Evolutionary conservation across 2,888 invertebrate genomes (phyloP).

Genomic region (Hypena proboscidalis): DNA sequence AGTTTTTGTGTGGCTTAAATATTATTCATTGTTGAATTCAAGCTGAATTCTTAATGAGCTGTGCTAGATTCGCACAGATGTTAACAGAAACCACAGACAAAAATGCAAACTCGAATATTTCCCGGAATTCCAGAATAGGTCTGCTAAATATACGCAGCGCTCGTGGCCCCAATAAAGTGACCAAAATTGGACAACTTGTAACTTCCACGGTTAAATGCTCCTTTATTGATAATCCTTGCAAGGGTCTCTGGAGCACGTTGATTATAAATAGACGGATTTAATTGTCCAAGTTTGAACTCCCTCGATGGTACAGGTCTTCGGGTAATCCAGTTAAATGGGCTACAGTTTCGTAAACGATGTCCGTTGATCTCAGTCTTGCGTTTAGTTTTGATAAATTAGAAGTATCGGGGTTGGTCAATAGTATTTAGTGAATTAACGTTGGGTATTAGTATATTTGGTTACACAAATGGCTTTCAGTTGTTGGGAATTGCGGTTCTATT

Average conservation of each 20-base stretch:
- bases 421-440: no score
- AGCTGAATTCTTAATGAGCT: background rate
- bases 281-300: slow-evolving; percentile 45
- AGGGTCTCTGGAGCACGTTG: slow-evolving; percentile 35
- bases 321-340: slow-evolving; percentile 43
- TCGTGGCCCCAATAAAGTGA: slow-evolving; percentile 46
- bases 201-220: slow-evolving; percentile 43
- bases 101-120: background rate
- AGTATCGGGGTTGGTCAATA: slow-evolving; percentile 11
- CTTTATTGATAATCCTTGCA: slow-evolving; percentile 46
- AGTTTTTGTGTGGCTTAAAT: no score
- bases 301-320: slow-evolving; percentile 27
- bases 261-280: slow-evolving; percentile 49
- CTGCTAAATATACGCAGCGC: slow-evolving; percentile 32
- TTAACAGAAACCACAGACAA: background rate
- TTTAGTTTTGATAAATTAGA: slow-evolving; percentile 13
- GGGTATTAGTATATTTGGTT: no score
- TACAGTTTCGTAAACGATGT: slow-evolving; percentile 28
- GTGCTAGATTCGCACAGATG: background rate
- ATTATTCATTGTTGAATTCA: no score
- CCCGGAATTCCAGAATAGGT: slow-evolving; percentile 29
- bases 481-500: no score
- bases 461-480: no score
- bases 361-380: slow-evolving; percentile 21
- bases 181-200: slow-evolving; percentile 46